phyloP scores from a whole-genome alignment of 2,113 vertebrate genomes.

The Melanocharis versteri region DNA sequence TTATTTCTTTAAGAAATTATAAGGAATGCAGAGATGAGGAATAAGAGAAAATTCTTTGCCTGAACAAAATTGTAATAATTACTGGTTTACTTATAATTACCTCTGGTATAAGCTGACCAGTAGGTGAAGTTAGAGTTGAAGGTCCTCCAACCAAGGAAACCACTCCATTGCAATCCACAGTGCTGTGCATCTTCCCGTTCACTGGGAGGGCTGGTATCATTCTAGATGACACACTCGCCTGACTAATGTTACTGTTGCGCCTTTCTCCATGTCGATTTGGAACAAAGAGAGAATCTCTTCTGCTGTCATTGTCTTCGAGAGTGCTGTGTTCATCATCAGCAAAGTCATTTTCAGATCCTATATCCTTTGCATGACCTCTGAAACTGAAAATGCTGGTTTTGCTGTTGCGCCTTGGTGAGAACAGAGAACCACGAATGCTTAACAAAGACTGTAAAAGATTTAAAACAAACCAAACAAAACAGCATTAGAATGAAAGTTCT shows the following conservation, averaged over 20 bases:
- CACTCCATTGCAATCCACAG: conserved; percentile 92
- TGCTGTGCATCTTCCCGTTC: conserved; percentile 88
- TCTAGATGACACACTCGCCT: conserved; percentile 84
- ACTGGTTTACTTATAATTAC: conserved; percentile 80
- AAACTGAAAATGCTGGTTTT: conserved; percentile 93
- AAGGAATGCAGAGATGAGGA: not conserved
- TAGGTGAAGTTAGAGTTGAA: conserved; percentile 84
- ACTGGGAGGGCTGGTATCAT: conserved; percentile 78
- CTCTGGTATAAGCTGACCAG: conserved; percentile 82
- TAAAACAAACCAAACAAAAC: conserved; percentile 25
- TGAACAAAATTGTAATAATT: conserved; percentile 38
- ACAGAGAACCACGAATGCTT: conserved; percentile 88
- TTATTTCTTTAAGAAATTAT: not conserved
- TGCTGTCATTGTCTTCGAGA: conserved; percentile 87
- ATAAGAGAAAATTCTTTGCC: not conserved
- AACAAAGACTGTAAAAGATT: conserved; percentile 84
- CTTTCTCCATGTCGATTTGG: conserved; percentile 80
- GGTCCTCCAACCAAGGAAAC: conserved; percentile 86
- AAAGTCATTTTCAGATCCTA: conserved; percentile 93
- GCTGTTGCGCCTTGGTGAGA: conserved; percentile 91
- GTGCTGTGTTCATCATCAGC: conserved; percentile 96
- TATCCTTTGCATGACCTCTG: conserved; percentile 79
- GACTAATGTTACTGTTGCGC: conserved; percentile 86
- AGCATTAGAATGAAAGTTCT: not conserved
- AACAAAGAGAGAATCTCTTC: conserved; percentile 87